Conservation (phyloP, 2,113 vertebrate species). For the Corythoichthys intestinalis region DNA sequence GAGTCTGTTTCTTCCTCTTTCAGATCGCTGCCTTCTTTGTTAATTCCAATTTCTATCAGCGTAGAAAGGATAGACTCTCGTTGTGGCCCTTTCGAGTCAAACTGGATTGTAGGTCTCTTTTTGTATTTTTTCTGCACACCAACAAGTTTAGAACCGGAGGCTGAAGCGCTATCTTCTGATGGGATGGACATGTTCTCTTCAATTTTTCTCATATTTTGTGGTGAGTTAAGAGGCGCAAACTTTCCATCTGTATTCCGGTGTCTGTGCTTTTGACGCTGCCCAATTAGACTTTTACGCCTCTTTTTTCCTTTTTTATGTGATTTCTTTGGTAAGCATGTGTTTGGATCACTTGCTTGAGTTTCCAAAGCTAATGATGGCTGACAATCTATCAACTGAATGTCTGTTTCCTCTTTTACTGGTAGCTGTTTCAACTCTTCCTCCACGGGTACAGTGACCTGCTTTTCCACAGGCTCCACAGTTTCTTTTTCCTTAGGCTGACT, state of each 20-base stretch:
- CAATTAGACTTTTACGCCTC: constrained; percentile 65
- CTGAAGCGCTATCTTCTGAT: constrained; percentile 12
- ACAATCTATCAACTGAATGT: constrained; percentile 53
- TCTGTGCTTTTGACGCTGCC: constrained; percentile 68
- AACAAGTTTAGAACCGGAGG: constrained; percentile 48
- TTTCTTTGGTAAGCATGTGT: constrained; percentile 21
- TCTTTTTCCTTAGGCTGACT: constrained; percentile 33
- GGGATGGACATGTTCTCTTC: constrained; percentile 23
- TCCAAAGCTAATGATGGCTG: constrained; percentile 53
- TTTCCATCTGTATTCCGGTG: constrained; percentile 55
- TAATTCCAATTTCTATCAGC: constrained; percentile 67
- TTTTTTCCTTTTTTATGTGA: constrained; percentile 62
- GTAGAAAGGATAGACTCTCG: constrained; percentile 48
- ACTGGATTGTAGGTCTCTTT: constrained; percentile 53
- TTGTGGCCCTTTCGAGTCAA: constrained; percentile 53
- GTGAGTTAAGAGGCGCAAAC: constrained; percentile 42
- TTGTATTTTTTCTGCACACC: constrained; percentile 71
- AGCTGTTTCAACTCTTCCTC: constrained; percentile 39
- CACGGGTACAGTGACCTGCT: constrained; percentile 35
- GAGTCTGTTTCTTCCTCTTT: constrained; percentile 68
- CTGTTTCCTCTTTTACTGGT: constrained; percentile 57
- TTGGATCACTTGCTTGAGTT: constrained; percentile 36
- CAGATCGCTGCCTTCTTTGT: constrained; percentile 45
- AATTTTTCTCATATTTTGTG: constrained; percentile 19
- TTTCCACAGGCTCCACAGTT: constrained; percentile 21